phyloP scores from a whole-genome alignment of 2,888 invertebrate species.

The Melanargia galathea region DNA sequence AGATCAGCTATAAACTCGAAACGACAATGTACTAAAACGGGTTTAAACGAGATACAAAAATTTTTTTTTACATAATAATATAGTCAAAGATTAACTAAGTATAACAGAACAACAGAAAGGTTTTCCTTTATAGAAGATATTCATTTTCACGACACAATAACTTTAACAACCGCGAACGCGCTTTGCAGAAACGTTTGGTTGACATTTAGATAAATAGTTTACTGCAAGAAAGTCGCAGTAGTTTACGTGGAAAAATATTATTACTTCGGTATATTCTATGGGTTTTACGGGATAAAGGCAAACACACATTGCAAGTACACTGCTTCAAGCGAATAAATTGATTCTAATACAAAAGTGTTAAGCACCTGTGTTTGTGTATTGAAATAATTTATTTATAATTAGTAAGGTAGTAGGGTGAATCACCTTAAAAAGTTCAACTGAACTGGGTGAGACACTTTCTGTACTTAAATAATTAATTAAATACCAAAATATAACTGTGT shows the following conservation, averaged over 20 bases:
- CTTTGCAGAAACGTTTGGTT: slow-evolving; percentile 13
- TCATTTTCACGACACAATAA: slow-evolving; percentile 4
- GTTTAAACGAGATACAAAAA: too few species aligned
- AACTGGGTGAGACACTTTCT: background rate
- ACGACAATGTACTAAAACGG: too few species aligned
- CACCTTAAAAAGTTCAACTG: slow-evolving; percentile 3
- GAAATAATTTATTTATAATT: slow-evolving; percentile 1
- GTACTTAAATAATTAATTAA: too few species aligned
- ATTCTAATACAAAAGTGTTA: slow-evolving; percentile 1
- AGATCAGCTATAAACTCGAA: too few species aligned
- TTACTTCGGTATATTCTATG: background rate
- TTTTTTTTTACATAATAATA: too few species aligned
- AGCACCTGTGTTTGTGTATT: background rate
- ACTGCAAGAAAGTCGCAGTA: background rate
- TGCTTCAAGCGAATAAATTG: slow-evolving; percentile 10
- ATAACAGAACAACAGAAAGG: too few species aligned
- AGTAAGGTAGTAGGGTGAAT: too few species aligned
- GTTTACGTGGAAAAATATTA: background rate
- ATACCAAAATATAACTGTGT: too few species aligned
- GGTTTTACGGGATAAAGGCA: slow-evolving; percentile 16
- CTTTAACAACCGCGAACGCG: too few species aligned
- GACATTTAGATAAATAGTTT: slow-evolving; percentile 17
- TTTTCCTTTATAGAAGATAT: background rate
- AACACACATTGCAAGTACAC: slow-evolving; percentile 12
- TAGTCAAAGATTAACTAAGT: too few species aligned